Conservation (phyloP, 2,888 invertebrate genomes). For the Epirrhoe alternata region DNA sequence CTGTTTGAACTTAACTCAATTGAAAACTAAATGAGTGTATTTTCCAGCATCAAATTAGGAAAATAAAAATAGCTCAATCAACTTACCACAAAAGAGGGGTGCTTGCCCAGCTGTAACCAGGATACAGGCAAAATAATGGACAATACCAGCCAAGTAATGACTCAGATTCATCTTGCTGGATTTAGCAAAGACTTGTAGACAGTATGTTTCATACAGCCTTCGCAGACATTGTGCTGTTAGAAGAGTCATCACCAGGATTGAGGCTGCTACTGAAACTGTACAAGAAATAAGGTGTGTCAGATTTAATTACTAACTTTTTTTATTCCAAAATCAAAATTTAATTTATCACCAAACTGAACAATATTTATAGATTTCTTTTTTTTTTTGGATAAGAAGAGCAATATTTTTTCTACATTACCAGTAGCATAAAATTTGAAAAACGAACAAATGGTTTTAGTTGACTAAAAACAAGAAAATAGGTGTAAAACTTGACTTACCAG, state of each 20-base stretch:
- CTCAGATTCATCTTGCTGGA: slow-evolving; percentile 90
- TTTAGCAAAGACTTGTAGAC: slow-evolving; percentile 91
- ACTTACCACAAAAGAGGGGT: slow-evolving; percentile 86
- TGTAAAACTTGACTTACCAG: slow-evolving; percentile 74
- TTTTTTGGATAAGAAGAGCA: no score
- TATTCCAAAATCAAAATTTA: no score
- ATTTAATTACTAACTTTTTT: not conserved
- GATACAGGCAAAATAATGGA: slow-evolving; percentile 91
- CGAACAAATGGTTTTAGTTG: no score
- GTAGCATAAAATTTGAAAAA: no score
- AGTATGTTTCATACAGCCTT: slow-evolving; percentile 92
- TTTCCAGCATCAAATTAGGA: no score
- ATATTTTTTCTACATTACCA: no score
- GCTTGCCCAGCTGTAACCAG: slow-evolving; percentile 89
- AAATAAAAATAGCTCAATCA: no score
- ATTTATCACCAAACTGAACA: no score
- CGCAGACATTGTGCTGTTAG: slow-evolving; percentile 89
- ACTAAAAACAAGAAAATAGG: no score
- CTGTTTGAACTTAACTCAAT: no score
- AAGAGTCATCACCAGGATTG: slow-evolving; percentile 86
- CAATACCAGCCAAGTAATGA: slow-evolving; percentile 91
- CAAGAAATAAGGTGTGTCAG: not conserved
- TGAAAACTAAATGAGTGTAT: no score
- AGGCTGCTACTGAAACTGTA: slow-evolving; percentile 86
- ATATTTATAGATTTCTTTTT: no score